Percentiles rank a stretch among this genome's conserved stretches.
These are phyloP conservation scores for Lepidotrigona ventralis DNA, from an alignment of 1,140 invertebrate species.

Conservation along the genomic window DNA sequence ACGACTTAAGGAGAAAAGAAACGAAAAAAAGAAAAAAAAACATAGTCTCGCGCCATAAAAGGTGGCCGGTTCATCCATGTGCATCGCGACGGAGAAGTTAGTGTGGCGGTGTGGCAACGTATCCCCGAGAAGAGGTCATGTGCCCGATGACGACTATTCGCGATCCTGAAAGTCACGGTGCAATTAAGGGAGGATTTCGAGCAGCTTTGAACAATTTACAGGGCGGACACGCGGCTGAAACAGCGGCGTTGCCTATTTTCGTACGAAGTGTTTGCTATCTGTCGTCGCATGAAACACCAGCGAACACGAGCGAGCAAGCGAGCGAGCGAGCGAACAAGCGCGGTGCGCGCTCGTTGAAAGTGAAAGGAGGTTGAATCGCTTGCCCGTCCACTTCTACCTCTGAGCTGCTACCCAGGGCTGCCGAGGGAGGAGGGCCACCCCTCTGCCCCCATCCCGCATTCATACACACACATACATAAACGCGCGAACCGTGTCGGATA, in stretches of 20 bases:
- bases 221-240: slow-evolving; percentile 52
- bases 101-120: slow-evolving; percentile 9
- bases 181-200: slow-evolving; percentile 33
- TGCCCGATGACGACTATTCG: slow-evolving; percentile 1
- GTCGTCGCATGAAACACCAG: slow-evolving; percentile 51
- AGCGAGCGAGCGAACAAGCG: slow-evolving; percentile 37
- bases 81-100: slow-evolving; percentile 7
- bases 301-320: slow-evolving; percentile 41
- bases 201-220: slow-evolving; percentile 34
- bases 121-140: slow-evolving; percentile 9
- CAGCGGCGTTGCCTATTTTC: slow-evolving; percentile 71
- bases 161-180: slow-evolving; percentile 15
- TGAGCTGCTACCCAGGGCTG: slow-evolving; percentile 52
- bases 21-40: too few species aligned
- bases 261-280: slow-evolving; percentile 55
- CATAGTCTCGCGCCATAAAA: slow-evolving; percentile 14
- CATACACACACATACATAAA: not conserved
- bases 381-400: slow-evolving; percentile 73
- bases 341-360: slow-evolving; percentile 75
- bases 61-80: slow-evolving; percentile 19
- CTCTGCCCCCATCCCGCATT: slow-evolving; percentile 28
- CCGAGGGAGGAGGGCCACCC: slow-evolving; percentile 48
- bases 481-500: not conserved
- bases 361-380: slow-evolving; percentile 80
- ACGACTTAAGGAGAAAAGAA: not conserved